Conservation (phyloP, 2,113 vertebrate species). For the Oplegnathus fasciatus region DNA sequence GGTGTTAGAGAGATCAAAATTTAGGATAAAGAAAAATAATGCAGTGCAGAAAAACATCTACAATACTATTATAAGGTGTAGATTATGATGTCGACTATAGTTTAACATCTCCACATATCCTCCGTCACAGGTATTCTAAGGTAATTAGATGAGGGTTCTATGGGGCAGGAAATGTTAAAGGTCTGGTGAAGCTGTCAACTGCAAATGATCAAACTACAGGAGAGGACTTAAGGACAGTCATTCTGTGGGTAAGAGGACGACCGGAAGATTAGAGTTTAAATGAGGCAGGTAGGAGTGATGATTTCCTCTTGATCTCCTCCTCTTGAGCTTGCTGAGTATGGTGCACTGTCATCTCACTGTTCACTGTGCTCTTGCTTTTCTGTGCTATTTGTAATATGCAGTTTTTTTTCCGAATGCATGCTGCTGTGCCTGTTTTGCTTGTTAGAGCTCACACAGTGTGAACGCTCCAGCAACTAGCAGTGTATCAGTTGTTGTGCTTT, state of each 20-base stretch:
- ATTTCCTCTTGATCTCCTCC: background rate
- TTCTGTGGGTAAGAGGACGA: background rate
- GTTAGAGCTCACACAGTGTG: background rate
- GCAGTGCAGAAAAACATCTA: background rate
- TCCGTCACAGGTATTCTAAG: background rate
- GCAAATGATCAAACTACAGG: background rate
- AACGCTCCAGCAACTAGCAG: background rate
- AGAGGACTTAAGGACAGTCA: background rate
- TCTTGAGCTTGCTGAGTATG: background rate
- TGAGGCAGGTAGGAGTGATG: background rate
- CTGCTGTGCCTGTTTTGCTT: background rate
- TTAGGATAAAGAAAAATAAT: background rate
- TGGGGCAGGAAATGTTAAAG: background rate
- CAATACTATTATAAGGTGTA: background rate
- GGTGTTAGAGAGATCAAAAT: background rate
- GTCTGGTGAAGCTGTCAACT: background rate
- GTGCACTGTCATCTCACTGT: background rate
- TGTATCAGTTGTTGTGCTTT: background rate
- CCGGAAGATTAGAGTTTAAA: background rate
- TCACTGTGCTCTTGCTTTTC: background rate
- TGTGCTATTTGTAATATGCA: background rate
- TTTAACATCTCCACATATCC: background rate
- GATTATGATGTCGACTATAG: background rate
- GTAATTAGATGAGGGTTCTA: background rate
- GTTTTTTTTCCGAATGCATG: background rate